Evolutionary conservation across 2,113 vertebrate species (phyloP).

Genomic region (Cottus gobio): DNA sequence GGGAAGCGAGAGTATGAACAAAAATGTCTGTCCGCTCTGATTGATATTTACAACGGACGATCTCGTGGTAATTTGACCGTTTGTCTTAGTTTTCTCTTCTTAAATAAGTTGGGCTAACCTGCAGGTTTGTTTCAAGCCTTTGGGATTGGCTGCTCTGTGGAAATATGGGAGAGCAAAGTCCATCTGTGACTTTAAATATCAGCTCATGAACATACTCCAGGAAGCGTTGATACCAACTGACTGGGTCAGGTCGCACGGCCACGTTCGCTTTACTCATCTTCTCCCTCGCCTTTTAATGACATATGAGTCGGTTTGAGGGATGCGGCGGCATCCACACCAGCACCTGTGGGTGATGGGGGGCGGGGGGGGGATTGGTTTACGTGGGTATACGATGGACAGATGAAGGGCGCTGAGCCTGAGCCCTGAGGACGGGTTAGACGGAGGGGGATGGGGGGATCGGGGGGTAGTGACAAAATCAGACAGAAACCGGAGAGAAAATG

Average conservation of each 20-base stretch:
- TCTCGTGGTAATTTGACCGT: background rate
- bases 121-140: background rate
- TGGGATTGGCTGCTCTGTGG: background rate
- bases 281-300: constrained; percentile 41
- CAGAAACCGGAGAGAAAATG: constrained; percentile 27
- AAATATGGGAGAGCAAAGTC: constrained; percentile 13
- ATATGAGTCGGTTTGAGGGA: constrained; percentile 35
- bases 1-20: background rate
- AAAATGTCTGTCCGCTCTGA: background rate
- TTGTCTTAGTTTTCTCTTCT: background rate
- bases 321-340: constrained; percentile 22
- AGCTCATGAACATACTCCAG: constrained; percentile 2
- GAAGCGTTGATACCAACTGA: constrained; percentile 45
- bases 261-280: constrained; percentile 46
- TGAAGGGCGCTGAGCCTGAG: constrained; percentile 54
- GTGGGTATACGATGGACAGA: constrained; percentile 51
- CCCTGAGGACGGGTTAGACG: constrained; percentile 60
- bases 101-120: background rate
- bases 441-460: background rate
- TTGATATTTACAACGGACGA: background rate
- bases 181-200: constrained; percentile 26
- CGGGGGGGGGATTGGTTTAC: background rate
- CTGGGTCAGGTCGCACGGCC: constrained; percentile 52
- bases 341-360: constrained; percentile 2
- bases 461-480: constrained; percentile 58